Base-by-base conservation (phyloP, 2,888 invertebrate genomes). In the Thereva nobilitata region DNA sequence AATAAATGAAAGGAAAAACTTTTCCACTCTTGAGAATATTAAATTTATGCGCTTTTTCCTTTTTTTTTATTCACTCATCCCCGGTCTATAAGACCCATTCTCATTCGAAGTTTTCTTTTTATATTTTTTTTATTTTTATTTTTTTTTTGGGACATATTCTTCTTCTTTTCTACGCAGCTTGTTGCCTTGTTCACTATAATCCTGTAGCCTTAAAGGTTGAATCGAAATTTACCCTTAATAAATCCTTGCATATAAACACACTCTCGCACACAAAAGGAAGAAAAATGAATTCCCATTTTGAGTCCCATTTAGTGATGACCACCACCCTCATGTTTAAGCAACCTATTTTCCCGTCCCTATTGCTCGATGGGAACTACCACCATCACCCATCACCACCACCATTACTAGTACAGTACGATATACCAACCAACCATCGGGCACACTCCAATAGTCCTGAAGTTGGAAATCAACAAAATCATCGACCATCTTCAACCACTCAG, bases 391-490 rank as follows among this genome's bases (percentile, higher is more conserved):
- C 23, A 23, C 23, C 23, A 23, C 23, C 23, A 23, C 23, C 23
- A 23, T 23, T 23, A 23, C 23, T 23, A 23, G 23, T 23, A 2
- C 23, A 2, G 23, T 1, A 23, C 23, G 23, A 23, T 23, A 23
- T 23, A 23, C 23, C 1, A 2, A 23, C 23, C 23, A 23, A 23
- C 9, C 10, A 44, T 44, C 4, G 8, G 4, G 9, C 9, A 44
- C 10, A 44, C 4, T 44, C 9, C 10, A 44, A 10, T 9, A 8
- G 4, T 8, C n/a, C 10, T 42, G 7, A 8, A 8, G 10, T 45
- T 52, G 54, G 45, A 64, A 64, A 64, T 64, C 64, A 64, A 64
- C 64, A 53, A 54, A 64, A 64, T 64, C 64, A 64, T 64, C 54
- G 53, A 44, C 50, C 64, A 45, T 64, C 64, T 64, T 64, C 64